phyloP scores from a whole-genome alignment of 2,113 vertebrate species.

The Tringa solitaria region DNA sequence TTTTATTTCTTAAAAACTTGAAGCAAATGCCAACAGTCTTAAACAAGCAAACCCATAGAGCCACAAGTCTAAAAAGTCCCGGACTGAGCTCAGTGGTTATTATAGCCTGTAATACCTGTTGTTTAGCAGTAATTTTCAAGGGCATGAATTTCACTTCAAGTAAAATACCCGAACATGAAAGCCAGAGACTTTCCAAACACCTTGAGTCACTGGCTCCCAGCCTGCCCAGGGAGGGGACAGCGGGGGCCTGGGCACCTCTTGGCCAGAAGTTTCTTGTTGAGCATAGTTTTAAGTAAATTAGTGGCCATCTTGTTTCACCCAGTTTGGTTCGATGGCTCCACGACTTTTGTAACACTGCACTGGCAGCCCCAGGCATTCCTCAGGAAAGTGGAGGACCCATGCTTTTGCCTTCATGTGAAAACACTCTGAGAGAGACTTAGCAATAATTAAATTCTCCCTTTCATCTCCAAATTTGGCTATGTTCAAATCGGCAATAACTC shows the following conservation, averaged over 20 bases:
- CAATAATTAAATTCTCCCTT: background rate
- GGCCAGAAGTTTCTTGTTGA: background rate
- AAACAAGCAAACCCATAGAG: constrained; percentile 26
- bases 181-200: background rate
- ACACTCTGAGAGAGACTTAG: background rate
- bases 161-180: background rate
- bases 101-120: background rate
- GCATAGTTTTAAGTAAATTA: background rate
- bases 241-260: fast-evolving
- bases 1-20: constrained; percentile 4
- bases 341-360: background rate
- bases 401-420: background rate
- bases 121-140: background rate
- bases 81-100: background rate
- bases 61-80: background rate
- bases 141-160: background rate
- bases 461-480: background rate
- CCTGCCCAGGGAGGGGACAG: background rate
- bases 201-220: background rate
- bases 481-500: background rate
- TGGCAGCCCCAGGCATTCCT: background rate
- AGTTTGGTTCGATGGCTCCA: background rate
- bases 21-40: constrained; percentile 26
- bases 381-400: background rate
- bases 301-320: background rate